These are phyloP conservation scores for Drosophila cracens DNA, from an alignment of 2,888 invertebrate species.

Conservation along the genomic window DNA sequence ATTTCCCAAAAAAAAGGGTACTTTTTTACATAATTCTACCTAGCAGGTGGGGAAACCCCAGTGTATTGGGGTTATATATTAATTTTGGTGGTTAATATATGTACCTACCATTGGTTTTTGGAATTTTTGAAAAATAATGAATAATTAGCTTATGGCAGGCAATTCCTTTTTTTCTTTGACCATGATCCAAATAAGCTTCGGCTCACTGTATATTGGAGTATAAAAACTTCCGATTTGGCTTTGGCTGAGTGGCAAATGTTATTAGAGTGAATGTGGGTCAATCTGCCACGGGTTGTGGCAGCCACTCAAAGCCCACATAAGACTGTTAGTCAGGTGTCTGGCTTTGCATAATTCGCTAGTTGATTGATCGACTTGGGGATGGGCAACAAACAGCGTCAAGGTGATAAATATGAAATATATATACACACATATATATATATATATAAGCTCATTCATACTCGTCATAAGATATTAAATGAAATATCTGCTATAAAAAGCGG, in stretches of 20 bases:
- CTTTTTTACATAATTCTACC: too few species aligned
- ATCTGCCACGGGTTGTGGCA: conserved; percentile 13
- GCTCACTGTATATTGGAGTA: background rate
- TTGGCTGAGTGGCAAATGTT: conserved; percentile 28
- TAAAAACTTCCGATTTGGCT: conserved; percentile 22
- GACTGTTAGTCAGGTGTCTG: conserved; percentile 30
- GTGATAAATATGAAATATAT: conserved; percentile 41
- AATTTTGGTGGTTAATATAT: too few species aligned
- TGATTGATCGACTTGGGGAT: conserved; percentile 67
- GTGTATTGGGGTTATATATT: too few species aligned
- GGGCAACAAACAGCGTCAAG: conserved; percentile 27
- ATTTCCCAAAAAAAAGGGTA: too few species aligned
- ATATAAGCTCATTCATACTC: conserved; percentile 27
- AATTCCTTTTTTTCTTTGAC: too few species aligned
- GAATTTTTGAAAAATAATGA: too few species aligned
- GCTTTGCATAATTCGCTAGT: conserved; percentile 63
- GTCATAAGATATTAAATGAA: conserved; percentile 10
- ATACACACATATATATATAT: background rate
- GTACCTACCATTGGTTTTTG: too few species aligned
- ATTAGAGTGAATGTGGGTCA: conserved; percentile 44
- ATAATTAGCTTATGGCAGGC: too few species aligned
- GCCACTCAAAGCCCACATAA: conserved; percentile 4
- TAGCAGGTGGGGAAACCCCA: too few species aligned
- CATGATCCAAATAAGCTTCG: too few species aligned
- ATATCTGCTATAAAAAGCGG: conserved; percentile 12